Base-by-base conservation (phyloP, 2,113 vertebrate genomes). In the Carassius carassius region DNA sequence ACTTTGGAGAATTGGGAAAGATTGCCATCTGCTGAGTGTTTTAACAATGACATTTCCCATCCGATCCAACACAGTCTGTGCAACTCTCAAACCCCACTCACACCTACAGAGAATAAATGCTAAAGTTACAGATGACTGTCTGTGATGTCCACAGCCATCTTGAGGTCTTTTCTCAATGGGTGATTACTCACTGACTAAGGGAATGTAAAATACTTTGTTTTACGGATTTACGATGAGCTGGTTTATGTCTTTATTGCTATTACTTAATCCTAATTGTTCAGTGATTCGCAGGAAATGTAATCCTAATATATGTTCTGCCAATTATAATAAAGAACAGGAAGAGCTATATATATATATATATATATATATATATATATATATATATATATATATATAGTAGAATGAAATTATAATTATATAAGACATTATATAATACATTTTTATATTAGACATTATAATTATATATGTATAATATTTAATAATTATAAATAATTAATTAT, bases 11-110 rank as follows among this genome's bases (percentile, higher is more conserved):
- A 14, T 23, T 35, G 21, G 29, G 19, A 70, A 72, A 72, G 41
- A 51, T 72, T 82, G 80, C 80, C 80, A 82, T 58, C 80, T 82
- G 80, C 49, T 72, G 80, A 49, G 21, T 32, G 44, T 56, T 82
- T 82, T 41, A 32, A 25, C 29, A 70, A 72, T 82, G 19, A 58
- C 65, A 56, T 25, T 70, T 72, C 5, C 7, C n/a, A 65, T 67
- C 3, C 6, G 0, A 49, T 65, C 78, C 23, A 79, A 23, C n/a
- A n/a, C n/a, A n/a, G n/a, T n/a, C n/a, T n/a, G n/a, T n/a, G n/a
- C n/a, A n/a, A n/a, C n/a, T n/a, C 2, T 25, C 10, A 37, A 14
- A 3, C 32, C 5, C 6, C 1, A 12, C 37, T 78, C 16, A 37
- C 29, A 78, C 11, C 19, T 4, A 35, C 11, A 17, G 10, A 13